Conservation (phyloP, 2,888 invertebrate genomes). For the Phania funesta region DNA sequence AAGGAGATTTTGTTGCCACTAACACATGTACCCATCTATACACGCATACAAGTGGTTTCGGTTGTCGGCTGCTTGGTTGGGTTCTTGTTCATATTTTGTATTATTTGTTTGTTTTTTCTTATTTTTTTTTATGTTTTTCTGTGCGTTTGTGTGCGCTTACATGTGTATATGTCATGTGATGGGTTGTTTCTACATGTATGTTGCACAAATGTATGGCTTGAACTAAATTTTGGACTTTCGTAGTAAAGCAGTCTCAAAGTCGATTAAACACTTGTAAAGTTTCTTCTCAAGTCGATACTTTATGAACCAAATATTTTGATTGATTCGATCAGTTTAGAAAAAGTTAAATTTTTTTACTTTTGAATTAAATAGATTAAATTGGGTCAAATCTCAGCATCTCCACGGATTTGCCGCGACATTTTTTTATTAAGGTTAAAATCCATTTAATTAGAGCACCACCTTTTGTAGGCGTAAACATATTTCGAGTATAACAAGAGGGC, state of each 20-base stretch:
- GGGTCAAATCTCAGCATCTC: too few relatives aligned
- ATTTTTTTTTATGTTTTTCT: conserved; percentile 32
- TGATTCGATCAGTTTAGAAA: neutral
- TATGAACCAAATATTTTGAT: too few relatives aligned
- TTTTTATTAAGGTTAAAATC: too few relatives aligned
- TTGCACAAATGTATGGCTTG: conserved; percentile 16
- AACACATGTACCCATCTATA: conserved; percentile 9
- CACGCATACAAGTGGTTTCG: conserved; percentile 30
- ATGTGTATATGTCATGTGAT: conserved; percentile 41
- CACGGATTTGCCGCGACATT: too few relatives aligned
- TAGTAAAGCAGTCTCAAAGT: neutral
- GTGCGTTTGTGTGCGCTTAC: conserved; percentile 4
- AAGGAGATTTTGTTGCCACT: conserved; percentile 51
- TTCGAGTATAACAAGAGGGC: too few relatives aligned
- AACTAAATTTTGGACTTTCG: neutral
- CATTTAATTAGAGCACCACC: too few relatives aligned
- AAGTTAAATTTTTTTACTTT: too few relatives aligned
- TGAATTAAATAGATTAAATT: too few relatives aligned
- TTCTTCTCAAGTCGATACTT: neutral
- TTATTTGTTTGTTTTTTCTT: neutral
- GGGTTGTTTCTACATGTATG: neutral
- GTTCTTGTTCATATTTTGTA: conserved; percentile 59
- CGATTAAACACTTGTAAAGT: neutral
- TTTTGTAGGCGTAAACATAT: too few relatives aligned
- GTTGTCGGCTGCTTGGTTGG: conserved; percentile 31